Evolutionary conservation across 2,797 vertebrate species (phyloP).

Genomic region (Saxicola maurus): DNA sequence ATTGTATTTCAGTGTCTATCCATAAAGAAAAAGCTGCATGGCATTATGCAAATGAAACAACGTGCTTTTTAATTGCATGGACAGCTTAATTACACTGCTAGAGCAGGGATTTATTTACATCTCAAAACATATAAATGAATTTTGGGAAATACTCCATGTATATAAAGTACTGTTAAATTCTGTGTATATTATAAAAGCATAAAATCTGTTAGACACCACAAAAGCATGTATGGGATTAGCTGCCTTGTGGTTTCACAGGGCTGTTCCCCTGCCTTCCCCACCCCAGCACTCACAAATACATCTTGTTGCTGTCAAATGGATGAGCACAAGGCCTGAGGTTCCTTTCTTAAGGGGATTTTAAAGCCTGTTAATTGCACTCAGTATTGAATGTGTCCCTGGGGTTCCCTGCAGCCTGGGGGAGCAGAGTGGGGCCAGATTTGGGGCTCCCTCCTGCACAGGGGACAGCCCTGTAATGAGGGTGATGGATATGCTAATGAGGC

Average conservation of each 20-base stretch:
- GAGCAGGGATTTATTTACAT: not conserved
- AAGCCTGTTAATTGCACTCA: slow-evolving; percentile 2
- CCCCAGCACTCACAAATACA: not conserved
- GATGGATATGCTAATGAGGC: not conserved
- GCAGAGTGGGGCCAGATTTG: accelerated
- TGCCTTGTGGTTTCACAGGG: not conserved
- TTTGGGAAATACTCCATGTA: not conserved
- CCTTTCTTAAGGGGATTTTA: not conserved
- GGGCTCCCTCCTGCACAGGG: not conserved
- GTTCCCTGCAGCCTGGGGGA: not conserved
- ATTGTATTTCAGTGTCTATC: not conserved
- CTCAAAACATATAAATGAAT: not conserved
- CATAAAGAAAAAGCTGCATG: not conserved
- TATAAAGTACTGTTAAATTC: not conserved
- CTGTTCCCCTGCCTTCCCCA: not conserved
- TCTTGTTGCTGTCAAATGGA: not conserved
- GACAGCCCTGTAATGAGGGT: not conserved
- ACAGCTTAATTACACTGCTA: not conserved
- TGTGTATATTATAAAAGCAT: not conserved
- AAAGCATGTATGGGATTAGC: not conserved
- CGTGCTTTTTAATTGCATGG: not conserved
- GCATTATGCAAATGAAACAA: not conserved
- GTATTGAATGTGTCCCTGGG: not conserved
- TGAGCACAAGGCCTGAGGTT: not conserved
- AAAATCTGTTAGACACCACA: not conserved